phyloP scores from a whole-genome alignment of 1,140 invertebrate genomes.

The Elymnias hypermnestra region DNA sequence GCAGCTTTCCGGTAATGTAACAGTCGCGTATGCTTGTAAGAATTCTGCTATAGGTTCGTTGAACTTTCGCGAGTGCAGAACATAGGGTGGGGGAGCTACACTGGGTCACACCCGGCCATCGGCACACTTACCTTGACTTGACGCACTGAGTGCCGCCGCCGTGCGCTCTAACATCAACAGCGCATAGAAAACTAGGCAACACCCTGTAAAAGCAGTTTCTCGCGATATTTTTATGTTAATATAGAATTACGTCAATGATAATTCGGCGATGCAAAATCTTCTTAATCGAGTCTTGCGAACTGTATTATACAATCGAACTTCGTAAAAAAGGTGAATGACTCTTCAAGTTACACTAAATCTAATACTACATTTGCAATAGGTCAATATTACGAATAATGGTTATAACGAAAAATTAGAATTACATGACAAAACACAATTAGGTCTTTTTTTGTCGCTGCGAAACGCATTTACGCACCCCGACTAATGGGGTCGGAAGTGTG shows the following conservation, averaged over 20 bases:
- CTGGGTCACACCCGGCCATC: conserved; percentile 68
- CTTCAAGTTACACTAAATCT: too few species aligned
- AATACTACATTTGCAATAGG: too few species aligned
- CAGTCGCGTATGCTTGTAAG: conserved; percentile 64
- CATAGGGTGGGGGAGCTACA: conserved; percentile 59
- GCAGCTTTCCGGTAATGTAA: conserved; percentile 72
- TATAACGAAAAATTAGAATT: too few species aligned
- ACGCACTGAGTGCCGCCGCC: conserved; percentile 42
- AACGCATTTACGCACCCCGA: too few species aligned
- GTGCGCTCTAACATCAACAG: conserved; percentile 43
- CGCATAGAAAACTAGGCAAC: conserved; percentile 66
- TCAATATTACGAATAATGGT: too few species aligned
- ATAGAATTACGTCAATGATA: conserved; percentile 7
- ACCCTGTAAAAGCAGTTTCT: conserved; percentile 33
- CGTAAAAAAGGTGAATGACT: too few species aligned
- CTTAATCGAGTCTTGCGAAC: background rate
- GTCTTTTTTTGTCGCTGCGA: too few species aligned
- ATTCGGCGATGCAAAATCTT: background rate
- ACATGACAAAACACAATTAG: too few species aligned
- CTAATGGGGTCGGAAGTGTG: too few species aligned
- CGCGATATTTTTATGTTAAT: conserved; percentile 42
- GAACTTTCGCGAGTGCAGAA: conserved; percentile 72
- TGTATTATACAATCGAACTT: too few species aligned
- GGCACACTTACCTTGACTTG: conserved; percentile 74
- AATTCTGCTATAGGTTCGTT: conserved; percentile 69